These are phyloP conservation scores for Lycocerus yunnanus DNA, from an alignment of 2,888 invertebrate species.

Conservation along the genomic window DNA sequence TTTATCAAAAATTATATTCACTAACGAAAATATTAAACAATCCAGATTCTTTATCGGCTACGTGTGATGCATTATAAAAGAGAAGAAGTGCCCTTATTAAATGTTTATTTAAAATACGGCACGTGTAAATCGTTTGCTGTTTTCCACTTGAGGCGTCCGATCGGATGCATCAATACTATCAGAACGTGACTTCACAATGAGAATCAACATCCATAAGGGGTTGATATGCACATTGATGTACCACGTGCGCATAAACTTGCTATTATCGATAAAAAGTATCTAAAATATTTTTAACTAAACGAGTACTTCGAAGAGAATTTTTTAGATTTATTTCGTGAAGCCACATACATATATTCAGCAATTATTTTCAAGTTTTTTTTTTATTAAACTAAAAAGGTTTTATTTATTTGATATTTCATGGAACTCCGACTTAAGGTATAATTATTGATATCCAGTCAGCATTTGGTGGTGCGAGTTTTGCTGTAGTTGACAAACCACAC, in stretches of 20 bases:
- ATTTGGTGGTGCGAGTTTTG: slow-evolving; percentile 32
- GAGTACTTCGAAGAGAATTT: neutral
- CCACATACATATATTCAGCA: neutral
- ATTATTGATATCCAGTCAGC: slow-evolving; percentile 37
- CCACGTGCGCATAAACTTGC: slow-evolving; percentile 21
- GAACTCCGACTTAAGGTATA: slow-evolving; percentile 19
- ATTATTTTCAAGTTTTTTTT: neutral
- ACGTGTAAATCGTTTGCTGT: slow-evolving; percentile 47
- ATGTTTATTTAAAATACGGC: slow-evolving; percentile 53
- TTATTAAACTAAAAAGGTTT: neutral
- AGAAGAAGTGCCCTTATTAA: slow-evolving; percentile 38
- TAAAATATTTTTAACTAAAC: neutral
- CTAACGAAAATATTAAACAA: neutral
- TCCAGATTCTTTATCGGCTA: slow-evolving; percentile 7
- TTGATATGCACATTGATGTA: slow-evolving; percentile 11
- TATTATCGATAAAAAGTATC: neutral
- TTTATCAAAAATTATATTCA: neutral
- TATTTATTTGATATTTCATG: neutral
- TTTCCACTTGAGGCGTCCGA: slow-evolving; percentile 31
- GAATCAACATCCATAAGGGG: slow-evolving; percentile 10
- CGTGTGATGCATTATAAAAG: slow-evolving; percentile 8
- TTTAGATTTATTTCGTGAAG: neutral
- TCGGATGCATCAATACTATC: slow-evolving; percentile 26
- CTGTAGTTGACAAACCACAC: slow-evolving; percentile 38
- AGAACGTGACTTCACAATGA: slow-evolving; percentile 29